Evolutionary conservation across 2,888 invertebrate genomes (phyloP), one percentile per base, ranked within the genome.

Genomic region (Bugulina stolonifera): DNA sequence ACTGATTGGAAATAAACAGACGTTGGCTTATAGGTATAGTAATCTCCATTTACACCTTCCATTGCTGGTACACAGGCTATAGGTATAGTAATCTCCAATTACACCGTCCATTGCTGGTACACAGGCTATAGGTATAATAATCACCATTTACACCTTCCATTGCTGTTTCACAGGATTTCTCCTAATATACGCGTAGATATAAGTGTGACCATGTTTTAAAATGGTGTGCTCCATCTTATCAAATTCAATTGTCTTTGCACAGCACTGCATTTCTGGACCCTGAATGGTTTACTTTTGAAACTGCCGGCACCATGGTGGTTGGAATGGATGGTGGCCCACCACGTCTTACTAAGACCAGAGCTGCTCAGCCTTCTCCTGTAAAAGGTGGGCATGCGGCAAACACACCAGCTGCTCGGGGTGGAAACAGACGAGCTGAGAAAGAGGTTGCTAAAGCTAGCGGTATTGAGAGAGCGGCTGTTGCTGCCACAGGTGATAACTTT

Each of bases 201-300:
- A n/a, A n/a, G n/a, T n/a, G n/a, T n/a, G n/a, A n/a, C n/a, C n/a
- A n/a, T n/a, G n/a, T n/a, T n/a, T n/a, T n/a, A n/a, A n/a, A n/a
- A n/a, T n/a, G n/a, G n/a, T n/a, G n/a, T n/a, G n/a, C n/a, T n/a
- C n/a, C n/a, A n/a, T n/a, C n/a, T n/a, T n/a, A n/a, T n/a, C n/a
- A n/a, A n/a, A n/a, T n/a, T n/a, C n/a, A n/a, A n/a, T n/a, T n/a
- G n/a, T n/a, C n/a, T n/a, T n/a, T n/a, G n/a, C n/a, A n/a, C 75
- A 83, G 83, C 73, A 82, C 81, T 14, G 78, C 79, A 64, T 81
- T 79, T 76, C 74, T 83, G 73, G 82, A 83, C 73, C 81, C 79
- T 52, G 83, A 83, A 73, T 83, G 83, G 83, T 82, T 83, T 76
- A 79, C 80, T 2, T 79, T 82, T 75, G 83, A 83, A 77, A 81